A percentile compares a stretch with the other conserved stretches of the same genome.
Conservation (phyloP, 2,888 invertebrate genomes). For the Caenorhabditis sinica region DNA sequence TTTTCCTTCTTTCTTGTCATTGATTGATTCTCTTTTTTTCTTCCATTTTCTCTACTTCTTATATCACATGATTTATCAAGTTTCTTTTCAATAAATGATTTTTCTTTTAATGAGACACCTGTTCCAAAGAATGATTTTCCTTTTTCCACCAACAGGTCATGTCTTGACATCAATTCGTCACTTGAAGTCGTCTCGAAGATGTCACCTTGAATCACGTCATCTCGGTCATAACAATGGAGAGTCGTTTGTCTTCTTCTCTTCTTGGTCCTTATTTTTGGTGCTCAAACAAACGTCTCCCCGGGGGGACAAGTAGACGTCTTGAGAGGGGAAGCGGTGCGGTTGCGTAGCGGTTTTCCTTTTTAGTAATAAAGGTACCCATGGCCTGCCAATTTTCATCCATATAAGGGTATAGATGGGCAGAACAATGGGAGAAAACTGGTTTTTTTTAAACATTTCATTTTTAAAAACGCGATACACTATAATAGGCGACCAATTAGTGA, state of each 20-base stretch:
- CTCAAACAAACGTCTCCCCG: neutral
- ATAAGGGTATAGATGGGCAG: neutral
- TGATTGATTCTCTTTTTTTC: neutral
- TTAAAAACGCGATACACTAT: too few species aligned
- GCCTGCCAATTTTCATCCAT: neutral
- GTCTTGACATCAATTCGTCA: neutral
- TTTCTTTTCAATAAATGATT: conserved; percentile 1
- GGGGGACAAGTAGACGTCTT: neutral
- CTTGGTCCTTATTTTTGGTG: neutral
- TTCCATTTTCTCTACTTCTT: neutral
- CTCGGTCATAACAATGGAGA: neutral
- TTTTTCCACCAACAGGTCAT: neutral
- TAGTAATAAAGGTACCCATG: neutral
- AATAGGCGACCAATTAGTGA: too few species aligned
- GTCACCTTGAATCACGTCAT: conserved; percentile 1
- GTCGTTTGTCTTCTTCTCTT: neutral
- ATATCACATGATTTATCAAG: conserved; percentile 9
- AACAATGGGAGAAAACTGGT: conserved; percentile 3
- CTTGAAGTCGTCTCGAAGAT: neutral
- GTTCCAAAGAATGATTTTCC: neutral
- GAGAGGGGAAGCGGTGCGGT: conserved; percentile 22
- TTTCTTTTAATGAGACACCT: neutral
- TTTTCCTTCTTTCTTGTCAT: neutral
- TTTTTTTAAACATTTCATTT: neutral
- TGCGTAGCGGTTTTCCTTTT: conserved; percentile 36